Conservation (phyloP, 1,140 invertebrate species). For the Linepithema humile region DNA sequence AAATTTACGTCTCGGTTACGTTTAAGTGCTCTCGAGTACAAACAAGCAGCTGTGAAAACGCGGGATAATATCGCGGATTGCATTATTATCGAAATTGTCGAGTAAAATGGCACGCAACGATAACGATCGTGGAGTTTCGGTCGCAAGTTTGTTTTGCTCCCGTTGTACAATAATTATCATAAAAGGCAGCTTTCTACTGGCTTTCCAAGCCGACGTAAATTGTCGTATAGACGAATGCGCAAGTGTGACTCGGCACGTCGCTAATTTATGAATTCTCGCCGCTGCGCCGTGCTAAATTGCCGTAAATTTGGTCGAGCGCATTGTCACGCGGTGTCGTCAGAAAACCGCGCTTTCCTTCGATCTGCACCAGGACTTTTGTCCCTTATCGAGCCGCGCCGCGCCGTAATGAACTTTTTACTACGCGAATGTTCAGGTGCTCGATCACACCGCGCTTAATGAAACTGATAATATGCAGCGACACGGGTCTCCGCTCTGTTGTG, state of each 20-base stretch:
- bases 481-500: background rate
- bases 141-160: background rate
- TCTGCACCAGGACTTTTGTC: background rate
- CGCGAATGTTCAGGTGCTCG: background rate
- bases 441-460: background rate
- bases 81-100: background rate
- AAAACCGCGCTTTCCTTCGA: background rate
- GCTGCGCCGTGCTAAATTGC: conserved; percentile 13
- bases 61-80: background rate
- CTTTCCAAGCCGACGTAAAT: conserved; percentile 23
- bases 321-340: background rate
- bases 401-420: conserved; percentile 14
- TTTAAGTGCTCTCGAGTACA: no score
- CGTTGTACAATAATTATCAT: background rate
- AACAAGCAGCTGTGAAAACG: background rate
- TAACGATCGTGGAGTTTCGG: background rate
- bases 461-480: background rate
- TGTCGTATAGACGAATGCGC: conserved; percentile 1
- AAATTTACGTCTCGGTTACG: background rate
- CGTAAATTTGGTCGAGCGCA: conserved; percentile 3
- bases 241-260: conserved; percentile 42
- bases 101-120: background rate
- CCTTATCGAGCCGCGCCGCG: background rate
- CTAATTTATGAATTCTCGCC: conserved; percentile 35
- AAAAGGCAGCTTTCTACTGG: conserved; percentile 8